Percentiles rank a stretch among this genome's conserved stretches.
Conservation (phyloP, 2,888 invertebrate genomes). For the Apotomis turbidana region DNA sequence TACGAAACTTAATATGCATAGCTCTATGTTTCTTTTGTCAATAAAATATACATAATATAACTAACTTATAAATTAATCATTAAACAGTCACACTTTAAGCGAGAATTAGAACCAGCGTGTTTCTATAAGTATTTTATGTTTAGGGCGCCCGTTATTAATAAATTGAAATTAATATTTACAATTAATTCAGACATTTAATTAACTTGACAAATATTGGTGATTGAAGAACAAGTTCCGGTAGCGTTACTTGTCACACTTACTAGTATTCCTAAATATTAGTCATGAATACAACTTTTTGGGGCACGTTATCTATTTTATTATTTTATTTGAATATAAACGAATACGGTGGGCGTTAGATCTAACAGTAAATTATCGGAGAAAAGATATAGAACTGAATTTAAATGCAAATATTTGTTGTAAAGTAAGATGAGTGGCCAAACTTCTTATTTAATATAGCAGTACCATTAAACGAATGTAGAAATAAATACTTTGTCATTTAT, state of each 20-base stretch:
- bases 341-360: slow-evolving; percentile 25
- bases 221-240: slow-evolving; percentile 10
- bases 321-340: slow-evolving; percentile 36
- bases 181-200: neutral
- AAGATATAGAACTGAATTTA: slow-evolving; percentile 17
- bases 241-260: slow-evolving; percentile 11
- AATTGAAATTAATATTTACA: too few relatives aligned
- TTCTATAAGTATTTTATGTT: too few relatives aligned
- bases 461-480: neutral
- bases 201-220: neutral
- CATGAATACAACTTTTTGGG: slow-evolving; percentile 29
- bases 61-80: too few relatives aligned
- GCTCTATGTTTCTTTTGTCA: too few relatives aligned
- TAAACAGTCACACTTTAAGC: too few relatives aligned
- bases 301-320: slow-evolving; percentile 36
- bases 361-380: slow-evolving; percentile 34
- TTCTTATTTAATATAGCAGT: neutral
- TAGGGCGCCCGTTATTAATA: too few relatives aligned
- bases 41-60: too few relatives aligned
- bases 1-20: neutral
- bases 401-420: slow-evolving; percentile 20
- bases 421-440: neutral
- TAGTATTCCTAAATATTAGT: slow-evolving; percentile 20
- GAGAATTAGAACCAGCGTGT: too few relatives aligned
- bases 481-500: neutral